Evolutionary conservation across 2,113 vertebrate genomes (phyloP).

Genomic region (Steatornis caripensis): DNA sequence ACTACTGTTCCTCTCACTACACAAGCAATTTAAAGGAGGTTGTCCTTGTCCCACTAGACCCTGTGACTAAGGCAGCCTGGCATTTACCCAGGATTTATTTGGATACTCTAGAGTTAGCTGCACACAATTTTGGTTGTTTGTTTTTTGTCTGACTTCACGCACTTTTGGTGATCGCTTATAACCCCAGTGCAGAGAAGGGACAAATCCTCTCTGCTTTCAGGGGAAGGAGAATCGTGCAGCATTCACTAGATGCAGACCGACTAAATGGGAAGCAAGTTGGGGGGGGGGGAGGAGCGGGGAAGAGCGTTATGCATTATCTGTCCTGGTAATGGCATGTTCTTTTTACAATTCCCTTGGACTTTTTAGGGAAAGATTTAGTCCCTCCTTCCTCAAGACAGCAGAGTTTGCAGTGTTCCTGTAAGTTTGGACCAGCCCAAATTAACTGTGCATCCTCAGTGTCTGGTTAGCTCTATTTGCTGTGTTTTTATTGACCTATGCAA

Average conservation of each 20-base stretch:
- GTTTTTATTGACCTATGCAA: constrained; percentile 40
- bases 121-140: background rate
- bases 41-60: background rate
- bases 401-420: background rate
- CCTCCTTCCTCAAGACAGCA: background rate
- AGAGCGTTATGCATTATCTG: background rate
- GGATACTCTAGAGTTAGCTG: constrained; percentile 17
- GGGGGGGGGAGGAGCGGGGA: no score
- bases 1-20: background rate
- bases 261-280: background rate
- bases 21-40: background rate
- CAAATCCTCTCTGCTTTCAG: background rate
- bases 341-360: background rate
- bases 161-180: constrained; percentile 27
- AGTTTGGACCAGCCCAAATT: background rate
- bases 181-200: background rate
- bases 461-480: constrained; percentile 41
- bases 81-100: constrained; percentile 52
- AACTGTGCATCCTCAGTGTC: constrained; percentile 31
- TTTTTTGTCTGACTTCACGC: constrained; percentile 1
- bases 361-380: background rate
- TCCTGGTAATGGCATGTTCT: background rate
- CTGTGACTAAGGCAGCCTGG: constrained; percentile 21
- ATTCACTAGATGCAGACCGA: background rate
- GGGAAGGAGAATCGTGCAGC: background rate